phyloP scores from a whole-genome alignment of 30 jellyfish, hydroid and myxozoan genomes.

The Clytia hemisphaerica region DNA sequence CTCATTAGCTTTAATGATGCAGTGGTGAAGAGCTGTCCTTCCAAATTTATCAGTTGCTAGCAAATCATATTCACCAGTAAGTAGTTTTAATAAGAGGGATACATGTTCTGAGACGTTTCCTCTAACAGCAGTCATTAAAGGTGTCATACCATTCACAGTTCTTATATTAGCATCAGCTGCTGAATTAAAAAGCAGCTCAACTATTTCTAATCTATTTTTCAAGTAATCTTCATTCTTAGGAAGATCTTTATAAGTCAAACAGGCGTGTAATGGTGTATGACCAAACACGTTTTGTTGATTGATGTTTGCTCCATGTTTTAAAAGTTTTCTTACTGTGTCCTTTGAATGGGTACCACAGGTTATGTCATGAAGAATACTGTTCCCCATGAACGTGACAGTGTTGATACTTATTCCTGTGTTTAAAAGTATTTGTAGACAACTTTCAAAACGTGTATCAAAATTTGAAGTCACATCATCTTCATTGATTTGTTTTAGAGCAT shows the following conservation, averaged over 20 bases:
- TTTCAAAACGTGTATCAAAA: too few species aligned
- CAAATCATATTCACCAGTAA: background rate
- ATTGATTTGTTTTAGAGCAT: background rate
- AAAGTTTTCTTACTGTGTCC: background rate
- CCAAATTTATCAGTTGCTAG: background rate
- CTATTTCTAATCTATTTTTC: background rate
- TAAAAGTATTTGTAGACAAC: background rate
- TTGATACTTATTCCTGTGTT: background rate
- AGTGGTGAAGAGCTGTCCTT: constrained; percentile 2
- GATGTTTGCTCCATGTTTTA: background rate
- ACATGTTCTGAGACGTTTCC: background rate
- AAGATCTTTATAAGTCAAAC: background rate
- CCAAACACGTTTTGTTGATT: background rate
- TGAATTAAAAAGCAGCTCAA: background rate
- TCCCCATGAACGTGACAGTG: background rate
- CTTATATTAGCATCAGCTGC: constrained; percentile 13
- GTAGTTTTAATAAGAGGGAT: background rate
- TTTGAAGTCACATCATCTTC: too few species aligned
- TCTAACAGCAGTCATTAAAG: constrained; percentile 3
- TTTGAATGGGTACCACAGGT: background rate
- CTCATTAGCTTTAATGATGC: background rate
- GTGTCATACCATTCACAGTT: constrained; percentile 21
- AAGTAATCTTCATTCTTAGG: background rate
- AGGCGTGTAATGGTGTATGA: constrained; percentile 8
- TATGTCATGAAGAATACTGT: background rate